phyloP scores from a whole-genome alignment of 2,888 invertebrate genomes.

The Amiota mariae region DNA sequence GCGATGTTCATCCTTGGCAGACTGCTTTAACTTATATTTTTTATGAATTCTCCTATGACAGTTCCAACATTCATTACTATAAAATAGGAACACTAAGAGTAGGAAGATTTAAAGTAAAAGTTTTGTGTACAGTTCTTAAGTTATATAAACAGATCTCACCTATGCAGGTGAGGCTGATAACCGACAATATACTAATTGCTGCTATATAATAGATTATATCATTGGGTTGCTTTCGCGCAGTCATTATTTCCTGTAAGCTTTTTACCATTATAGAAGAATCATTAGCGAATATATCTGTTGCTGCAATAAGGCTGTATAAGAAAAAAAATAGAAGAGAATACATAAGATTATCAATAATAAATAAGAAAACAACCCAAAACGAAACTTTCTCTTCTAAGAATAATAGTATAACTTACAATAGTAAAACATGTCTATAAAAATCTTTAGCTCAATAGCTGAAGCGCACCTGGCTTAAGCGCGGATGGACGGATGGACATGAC shows the following conservation, averaged over 20 bases:
- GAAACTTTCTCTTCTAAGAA: too few species aligned
- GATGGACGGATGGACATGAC: too few species aligned
- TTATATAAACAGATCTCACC: conserved; percentile 36
- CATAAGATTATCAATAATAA: too few species aligned
- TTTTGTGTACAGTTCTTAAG: background rate
- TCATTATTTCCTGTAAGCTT: background rate
- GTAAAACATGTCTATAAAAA: too few species aligned
- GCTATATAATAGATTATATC: conserved; percentile 40
- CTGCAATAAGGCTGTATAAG: background rate
- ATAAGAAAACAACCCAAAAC: too few species aligned
- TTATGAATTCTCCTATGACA: background rate
- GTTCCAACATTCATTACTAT: background rate
- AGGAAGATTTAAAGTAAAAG: background rate
- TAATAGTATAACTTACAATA: too few species aligned
- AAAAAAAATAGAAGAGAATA: too few species aligned
- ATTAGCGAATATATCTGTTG: background rate
- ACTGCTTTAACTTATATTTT: background rate
- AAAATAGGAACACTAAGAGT: background rate
- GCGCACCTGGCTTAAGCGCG: too few species aligned
- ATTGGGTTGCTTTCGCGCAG: background rate
- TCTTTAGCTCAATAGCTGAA: too few species aligned
- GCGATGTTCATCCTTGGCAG: background rate
- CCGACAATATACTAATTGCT: conserved; percentile 40
- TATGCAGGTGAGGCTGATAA: conserved; percentile 40
- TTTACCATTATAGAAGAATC: background rate